A percentile compares a stretch with the other conserved stretches of the same genome.
Conservation (phyloP, 2,888 invertebrate genomes). For the Chorisops tibialis region DNA sequence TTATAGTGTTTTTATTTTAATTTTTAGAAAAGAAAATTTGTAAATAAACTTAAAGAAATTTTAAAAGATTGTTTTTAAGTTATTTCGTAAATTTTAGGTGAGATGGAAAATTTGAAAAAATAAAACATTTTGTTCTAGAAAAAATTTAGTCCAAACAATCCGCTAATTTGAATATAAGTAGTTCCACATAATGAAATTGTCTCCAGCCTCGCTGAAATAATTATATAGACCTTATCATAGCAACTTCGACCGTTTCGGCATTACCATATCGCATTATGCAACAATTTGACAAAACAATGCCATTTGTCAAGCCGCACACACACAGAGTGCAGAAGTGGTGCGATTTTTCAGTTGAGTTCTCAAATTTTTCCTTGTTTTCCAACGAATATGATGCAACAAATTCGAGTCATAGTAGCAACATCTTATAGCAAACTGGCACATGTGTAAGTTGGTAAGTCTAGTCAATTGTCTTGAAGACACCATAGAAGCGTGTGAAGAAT, state of each 20-base stretch:
- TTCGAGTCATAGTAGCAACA: neutral
- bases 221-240: neutral
- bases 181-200: too few relatives aligned
- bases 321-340: neutral
- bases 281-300: neutral
- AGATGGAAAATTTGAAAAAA: too few relatives aligned
- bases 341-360: neutral
- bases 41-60: neutral
- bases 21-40: too few relatives aligned
- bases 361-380: neutral
- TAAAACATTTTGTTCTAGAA: too few relatives aligned
- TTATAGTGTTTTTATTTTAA: neutral
- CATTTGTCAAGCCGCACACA: neutral
- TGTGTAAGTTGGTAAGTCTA: constrained; percentile 3
- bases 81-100: too few relatives aligned
- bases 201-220: too few relatives aligned
- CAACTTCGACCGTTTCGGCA: neutral
- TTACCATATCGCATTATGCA: neutral
- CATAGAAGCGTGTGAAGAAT: constrained; percentile 9
- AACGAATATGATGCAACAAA: constrained; percentile 5
- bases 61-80: too few relatives aligned
- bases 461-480: neutral
- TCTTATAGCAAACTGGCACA: neutral
- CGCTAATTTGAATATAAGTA: too few relatives aligned
- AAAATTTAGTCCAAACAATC: too few relatives aligned